Evolutionary conservation across 2,113 vertebrate species (phyloP), one percentile per base, ranked within the genome.

Genomic region (Pygoscelis antarcticus): DNA sequence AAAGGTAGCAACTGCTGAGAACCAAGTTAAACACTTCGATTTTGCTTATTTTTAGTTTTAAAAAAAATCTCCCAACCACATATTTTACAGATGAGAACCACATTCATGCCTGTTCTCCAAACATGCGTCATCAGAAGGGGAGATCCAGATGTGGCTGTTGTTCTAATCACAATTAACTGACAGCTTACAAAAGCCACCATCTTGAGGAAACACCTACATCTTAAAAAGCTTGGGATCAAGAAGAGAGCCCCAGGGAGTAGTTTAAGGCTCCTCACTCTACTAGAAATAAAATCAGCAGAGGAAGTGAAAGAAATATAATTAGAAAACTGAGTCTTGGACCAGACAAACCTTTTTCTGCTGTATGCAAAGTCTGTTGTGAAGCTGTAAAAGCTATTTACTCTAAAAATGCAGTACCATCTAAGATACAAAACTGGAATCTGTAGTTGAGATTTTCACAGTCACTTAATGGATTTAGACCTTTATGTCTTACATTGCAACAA

Each of bases 271-370:
- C 32, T 57, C 30, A 57, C 10, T 57, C 42, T 32, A 74, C 32
- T 77, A 92, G 75, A 93, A 89, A 88, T 80, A 93, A 87, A 90
- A 90, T 64, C 46, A 93, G 23, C 16, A 84, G 46, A 85, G 75
- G 78, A 93, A 91, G 46, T 93, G 76, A 96, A 95, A 87, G 34
- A 72, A 92, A 89, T 70, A 83, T 46, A 84, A 85, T 91, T 90
- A 76, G 62, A 88, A 89, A 93, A 90, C 60, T 44, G 64, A 89
- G 30, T 72, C 78, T 90, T 93, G 61, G 87, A 77, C 16, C 18
- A 70, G 44, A 66, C 40, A 83, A 95, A 77, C 10, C 22, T 19
- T 76, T 47, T 81, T 79, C 49, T 97, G 19, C 54, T 60, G 9
- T 62, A 69, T 96, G 84, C 66, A 74, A 79, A 90, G 26, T 68